Evolutionary conservation across 2,888 invertebrate genomes (phyloP).

Genomic region (Fragum whitleyi): DNA sequence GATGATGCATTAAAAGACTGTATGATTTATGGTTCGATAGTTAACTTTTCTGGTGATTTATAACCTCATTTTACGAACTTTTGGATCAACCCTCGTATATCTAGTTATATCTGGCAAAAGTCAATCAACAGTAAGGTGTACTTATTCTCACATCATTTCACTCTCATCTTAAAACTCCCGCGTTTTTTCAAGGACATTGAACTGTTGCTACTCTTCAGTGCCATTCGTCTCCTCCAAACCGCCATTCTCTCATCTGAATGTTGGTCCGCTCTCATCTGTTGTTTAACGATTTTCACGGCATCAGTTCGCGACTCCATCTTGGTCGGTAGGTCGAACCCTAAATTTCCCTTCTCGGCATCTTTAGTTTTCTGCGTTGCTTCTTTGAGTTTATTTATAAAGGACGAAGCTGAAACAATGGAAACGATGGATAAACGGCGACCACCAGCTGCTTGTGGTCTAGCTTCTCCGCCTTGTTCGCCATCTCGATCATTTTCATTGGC

Average conservation of each 20-base stretch:
- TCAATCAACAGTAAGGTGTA: too few relatives aligned
- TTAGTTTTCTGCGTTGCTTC: constrained; percentile 7
- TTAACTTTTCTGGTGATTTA: too few relatives aligned
- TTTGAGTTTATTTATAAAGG: constrained; percentile 29
- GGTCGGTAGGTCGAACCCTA: constrained; percentile 35
- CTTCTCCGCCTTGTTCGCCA: not conserved
- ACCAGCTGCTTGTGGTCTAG: not conserved
- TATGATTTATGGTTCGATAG: too few relatives aligned
- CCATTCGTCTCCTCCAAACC: constrained; percentile 60
- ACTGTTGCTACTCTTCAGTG: constrained; percentile 21
- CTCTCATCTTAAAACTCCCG: constrained; percentile 3
- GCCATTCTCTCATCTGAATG: constrained; percentile 54
- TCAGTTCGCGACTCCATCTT: constrained; percentile 47
- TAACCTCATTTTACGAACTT: too few relatives aligned
- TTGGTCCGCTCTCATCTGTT: constrained; percentile 52
- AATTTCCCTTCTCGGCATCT: not conserved
- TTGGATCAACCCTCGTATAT: too few relatives aligned
- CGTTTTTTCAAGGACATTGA: not conserved
- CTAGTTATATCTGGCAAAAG: too few relatives aligned
- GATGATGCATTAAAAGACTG: too few relatives aligned
- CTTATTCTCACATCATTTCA: too few relatives aligned
- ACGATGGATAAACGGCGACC: constrained; percentile 20
- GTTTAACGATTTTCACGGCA: constrained; percentile 47
- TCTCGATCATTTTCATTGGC: not conserved
- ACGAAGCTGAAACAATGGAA: constrained; percentile 29